Evolutionary conservation across 1,140 invertebrate genomes (phyloP).

Genomic region (Uloborus diversus): DNA sequence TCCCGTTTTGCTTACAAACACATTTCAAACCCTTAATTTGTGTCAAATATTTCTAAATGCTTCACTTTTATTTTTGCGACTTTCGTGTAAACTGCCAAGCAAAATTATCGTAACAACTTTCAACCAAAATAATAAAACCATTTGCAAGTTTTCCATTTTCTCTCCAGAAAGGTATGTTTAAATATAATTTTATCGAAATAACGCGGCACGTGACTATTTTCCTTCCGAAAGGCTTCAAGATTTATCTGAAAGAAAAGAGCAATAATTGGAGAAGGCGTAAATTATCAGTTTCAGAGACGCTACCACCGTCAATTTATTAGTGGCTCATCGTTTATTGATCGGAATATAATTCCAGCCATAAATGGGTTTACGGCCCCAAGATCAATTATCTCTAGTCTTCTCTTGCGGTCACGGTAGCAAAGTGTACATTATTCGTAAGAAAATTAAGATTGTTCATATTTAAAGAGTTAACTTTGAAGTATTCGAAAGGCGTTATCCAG

Average conservation of each 20-base stretch:
- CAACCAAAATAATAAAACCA: no score
- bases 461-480: slow-evolving; percentile 1
- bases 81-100: no score
- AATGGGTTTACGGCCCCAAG: slow-evolving; percentile 23
- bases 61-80: no score
- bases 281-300: slow-evolving; percentile 3
- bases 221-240: no score
- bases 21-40: no score
- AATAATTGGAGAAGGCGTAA: slow-evolving; percentile 8
- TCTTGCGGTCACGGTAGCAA: slow-evolving; percentile 8
- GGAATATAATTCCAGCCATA: slow-evolving; percentile 3
- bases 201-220: no score
- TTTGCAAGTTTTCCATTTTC: no score
- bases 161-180: no score
- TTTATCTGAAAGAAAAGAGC: neutral
- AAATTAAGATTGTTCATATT: slow-evolving; percentile 20
- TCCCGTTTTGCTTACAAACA: no score
- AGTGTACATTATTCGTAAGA: slow-evolving; percentile 19
- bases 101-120: no score
- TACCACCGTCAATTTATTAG: slow-evolving; percentile 19
- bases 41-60: no score
- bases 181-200: no score
- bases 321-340: slow-evolving; percentile 23
- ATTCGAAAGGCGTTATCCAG: neutral
- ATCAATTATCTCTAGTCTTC: slow-evolving; percentile 15